Base-by-base conservation (phyloP, 2,888 invertebrate species). In the Oxystoma pomonae region DNA sequence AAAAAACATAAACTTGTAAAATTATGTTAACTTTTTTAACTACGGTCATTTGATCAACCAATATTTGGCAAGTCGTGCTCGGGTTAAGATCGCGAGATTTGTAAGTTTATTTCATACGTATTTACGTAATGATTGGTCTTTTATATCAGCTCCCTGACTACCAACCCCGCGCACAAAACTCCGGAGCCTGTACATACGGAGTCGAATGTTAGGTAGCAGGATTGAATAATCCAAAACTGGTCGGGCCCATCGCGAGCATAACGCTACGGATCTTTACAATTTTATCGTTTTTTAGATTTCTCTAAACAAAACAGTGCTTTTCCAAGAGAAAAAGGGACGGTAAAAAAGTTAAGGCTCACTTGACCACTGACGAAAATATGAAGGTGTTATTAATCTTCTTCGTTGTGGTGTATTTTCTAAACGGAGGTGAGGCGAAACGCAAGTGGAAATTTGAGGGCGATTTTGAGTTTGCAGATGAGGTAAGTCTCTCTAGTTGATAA, bases 391-490 rank as follows among this genome's bases (percentile, higher is more conserved):
- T 83, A 66, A 74, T 80, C 70, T 72, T 82, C 70, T 73, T 82
- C 66, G 74, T 80, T 70, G 73, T 82, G 71, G 74, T 80, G 69
- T 77, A 78, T 67, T 57, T 65, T 65, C 70, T 81, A 64, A 77
- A 76, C 65, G 73, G 74, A 62, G 71, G 79, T 67, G 76, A 76
- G 69, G 82, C 83, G 66, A 83, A 82, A 59, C 83, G 83, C 79
- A 88, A 88, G 82, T 84, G 87, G 78, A 90, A 89, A 81, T 89
- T 88, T 78, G 89, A 90, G 77, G 89, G 89, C 65, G 90, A 90
- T 79, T 90, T 90, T 78, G 90, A 90, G 78, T 90, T 90, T 78
- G 89, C 89, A 75, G 90, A 90, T 81, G 90, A 90, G 88, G 90
- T 90, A 83, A 84, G 73, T 61, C n/a, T n/a, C n/a, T n/a, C n/a